A percentile compares a stretch with the other conserved stretches of the same genome.
Conservation (phyloP, 1,140 invertebrate species). For the Plutomurus gul region DNA sequence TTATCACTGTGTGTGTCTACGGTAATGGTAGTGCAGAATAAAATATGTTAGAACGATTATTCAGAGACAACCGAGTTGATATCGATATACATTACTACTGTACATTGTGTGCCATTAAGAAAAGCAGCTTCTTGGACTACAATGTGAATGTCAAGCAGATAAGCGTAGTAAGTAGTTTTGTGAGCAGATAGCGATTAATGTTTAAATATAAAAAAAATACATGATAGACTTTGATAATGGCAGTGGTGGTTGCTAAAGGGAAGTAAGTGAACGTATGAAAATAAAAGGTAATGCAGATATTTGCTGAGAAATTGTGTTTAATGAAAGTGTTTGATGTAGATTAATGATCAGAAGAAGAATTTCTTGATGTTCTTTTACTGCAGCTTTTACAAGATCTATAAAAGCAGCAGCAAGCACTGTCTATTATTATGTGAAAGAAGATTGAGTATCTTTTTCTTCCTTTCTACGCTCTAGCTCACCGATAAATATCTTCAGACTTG, state of each 20-base stretch:
- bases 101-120: no score
- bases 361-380: background rate
- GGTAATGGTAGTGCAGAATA: no score
- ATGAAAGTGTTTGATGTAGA: background rate
- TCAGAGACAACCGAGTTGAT: no score
- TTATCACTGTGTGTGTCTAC: no score
- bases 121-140: no score
- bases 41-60: no score
- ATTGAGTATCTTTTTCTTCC: background rate
- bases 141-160: no score
- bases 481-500: background rate
- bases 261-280: background rate
- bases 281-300: background rate
- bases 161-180: background rate
- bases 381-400: background rate
- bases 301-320: background rate
- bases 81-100: no score
- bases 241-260: background rate
- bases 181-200: background rate
- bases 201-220: no score
- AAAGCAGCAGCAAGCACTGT: background rate
- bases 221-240: no score
- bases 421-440: background rate
- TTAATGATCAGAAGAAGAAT: background rate
- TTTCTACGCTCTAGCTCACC: conserved; percentile 1